Base-by-base conservation (phyloP, 1,140 invertebrate genomes). In the Linepithema humile region DNA sequence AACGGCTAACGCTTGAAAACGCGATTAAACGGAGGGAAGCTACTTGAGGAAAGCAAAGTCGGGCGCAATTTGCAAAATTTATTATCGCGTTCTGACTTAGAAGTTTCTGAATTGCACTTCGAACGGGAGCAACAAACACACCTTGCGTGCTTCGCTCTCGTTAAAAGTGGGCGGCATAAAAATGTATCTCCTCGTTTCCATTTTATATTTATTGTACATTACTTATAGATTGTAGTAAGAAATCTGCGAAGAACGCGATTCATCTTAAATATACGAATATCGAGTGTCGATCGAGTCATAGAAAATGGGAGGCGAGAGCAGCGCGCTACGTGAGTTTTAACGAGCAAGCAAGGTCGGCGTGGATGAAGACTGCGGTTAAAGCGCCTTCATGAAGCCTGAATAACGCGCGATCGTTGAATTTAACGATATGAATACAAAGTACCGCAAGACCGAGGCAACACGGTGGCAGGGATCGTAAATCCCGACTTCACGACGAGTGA, bases 371-470 rank as follows among this genome's bases (percentile, higher is more conserved):
- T 43, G 29, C 53, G 64, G n/a, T 80, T 84, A 80, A 69, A 32
- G 32, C 62, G 73, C 38, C 62, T 48, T 43, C 62, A 45, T 80
- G 69, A 84, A 84, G 32, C 29, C 35, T 48, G 38, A 67, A 29
- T 64, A 84, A 59, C 38, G 82, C 64, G 43, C 53, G 50, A 69
- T 80, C 74, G 64, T 84, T 80, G 67, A 62, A 69, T 48, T 69
- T 80, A 84, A 80, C 74, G 82, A 69, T 72, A 74, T 40, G 72
- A 59, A 50, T 84, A 84, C 73, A 59, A 65, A 59, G 64, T 78
- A 67, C 48, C 38, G 38, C 35, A 59, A n/a, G 32, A 75, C 73
- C 64, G 35, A 53, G n/a, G 69, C 0, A 38, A 72, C 29, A 53
- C n/a, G n/a, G 15, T 15, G 65, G 32, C 53, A 43, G 40, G 59